Percentiles rank a stretch among this genome's conserved stretches.
phyloP scores from a whole-genome alignment of 2,797 vertebrate species.

The Myiothlypis coronata region DNA sequence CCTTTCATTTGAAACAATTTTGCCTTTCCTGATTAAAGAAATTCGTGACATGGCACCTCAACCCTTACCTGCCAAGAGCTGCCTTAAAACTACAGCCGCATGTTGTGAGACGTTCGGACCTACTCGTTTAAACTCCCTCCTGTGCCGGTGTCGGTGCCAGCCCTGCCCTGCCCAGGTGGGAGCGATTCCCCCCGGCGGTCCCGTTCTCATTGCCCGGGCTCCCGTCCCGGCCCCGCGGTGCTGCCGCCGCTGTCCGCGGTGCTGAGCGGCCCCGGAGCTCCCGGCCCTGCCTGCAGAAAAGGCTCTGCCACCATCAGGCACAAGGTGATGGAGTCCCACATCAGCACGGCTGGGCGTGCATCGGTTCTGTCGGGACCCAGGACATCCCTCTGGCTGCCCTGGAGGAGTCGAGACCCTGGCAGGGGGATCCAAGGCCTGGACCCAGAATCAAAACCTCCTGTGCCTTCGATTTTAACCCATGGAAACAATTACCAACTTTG shows the following conservation, averaged over 20 bases:
- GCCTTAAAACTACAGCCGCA: fast-evolving
- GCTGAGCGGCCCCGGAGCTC: not conserved
- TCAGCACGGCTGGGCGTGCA: not conserved
- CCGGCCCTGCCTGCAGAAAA: not conserved
- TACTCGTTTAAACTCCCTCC: fast-evolving
- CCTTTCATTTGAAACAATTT: not conserved
- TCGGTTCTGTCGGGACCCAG: not conserved
- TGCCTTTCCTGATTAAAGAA: not conserved
- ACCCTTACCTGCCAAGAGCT: not conserved
- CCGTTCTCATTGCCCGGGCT: fast-evolving
- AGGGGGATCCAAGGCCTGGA: too few species aligned
- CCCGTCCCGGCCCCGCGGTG: not conserved
- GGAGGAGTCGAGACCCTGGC: not conserved
- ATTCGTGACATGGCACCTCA: fast-evolving
- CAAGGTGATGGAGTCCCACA: fast-evolving
- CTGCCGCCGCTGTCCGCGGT: conserved; percentile 1
- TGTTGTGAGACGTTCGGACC: not conserved
- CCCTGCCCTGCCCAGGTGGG: fast-evolving
- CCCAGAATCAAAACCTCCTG: too few species aligned
- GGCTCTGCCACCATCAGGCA: not conserved
- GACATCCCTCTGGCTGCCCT: not conserved
- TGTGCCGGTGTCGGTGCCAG: fast-evolving
- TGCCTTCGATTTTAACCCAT: not conserved
- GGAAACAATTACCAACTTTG: not conserved
- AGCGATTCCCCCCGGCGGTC: fast-evolving